Evolutionary conservation across 2,888 invertebrate genomes (phyloP).

Genomic region (Agonopterix alstromeriana): DNA sequence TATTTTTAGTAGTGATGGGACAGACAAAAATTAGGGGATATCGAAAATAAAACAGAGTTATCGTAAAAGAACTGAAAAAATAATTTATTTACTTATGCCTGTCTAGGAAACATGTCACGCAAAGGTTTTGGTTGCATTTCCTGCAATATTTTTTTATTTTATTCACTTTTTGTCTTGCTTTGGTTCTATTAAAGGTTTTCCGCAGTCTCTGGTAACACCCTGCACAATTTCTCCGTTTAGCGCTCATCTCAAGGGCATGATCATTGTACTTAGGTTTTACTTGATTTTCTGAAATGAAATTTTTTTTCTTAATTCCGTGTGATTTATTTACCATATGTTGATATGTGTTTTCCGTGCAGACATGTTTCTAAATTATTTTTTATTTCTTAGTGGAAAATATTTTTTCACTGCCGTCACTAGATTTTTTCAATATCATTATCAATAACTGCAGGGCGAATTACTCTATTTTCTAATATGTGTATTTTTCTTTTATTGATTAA

Average conservation of each 20-base stretch:
- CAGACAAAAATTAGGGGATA: constrained; percentile 17
- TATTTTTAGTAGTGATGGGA: constrained; percentile 21
- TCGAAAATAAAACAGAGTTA: constrained; percentile 14
- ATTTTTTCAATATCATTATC: no score
- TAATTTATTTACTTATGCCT: constrained; percentile 8
- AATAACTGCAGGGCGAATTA: no score
- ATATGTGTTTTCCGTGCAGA: no score
- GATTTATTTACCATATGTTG: constrained; percentile 4
- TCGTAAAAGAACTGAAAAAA: constrained; percentile 6
- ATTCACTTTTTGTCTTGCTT: constrained; percentile 9
- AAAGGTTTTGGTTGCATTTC: constrained; percentile 12
- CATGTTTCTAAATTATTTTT: no score
- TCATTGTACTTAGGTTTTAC: constrained; percentile 10
- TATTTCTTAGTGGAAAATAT: no score
- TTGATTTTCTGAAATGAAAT: constrained; percentile 12
- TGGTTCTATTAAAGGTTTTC: constrained; percentile 7
- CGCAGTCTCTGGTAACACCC: constrained; percentile 16
- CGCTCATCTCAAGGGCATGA: constrained; percentile 21
- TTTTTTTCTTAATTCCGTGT: constrained; percentile 10
- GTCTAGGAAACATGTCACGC: constrained; percentile 12
- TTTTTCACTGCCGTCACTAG: no score
- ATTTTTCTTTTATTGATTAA: no score
- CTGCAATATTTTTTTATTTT: constrained; percentile 11
- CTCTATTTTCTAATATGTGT: no score
- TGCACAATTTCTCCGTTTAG: constrained; percentile 19